Base-by-base conservation (phyloP, 1,140 invertebrate species). In the Drosophila littoralis region DNA sequence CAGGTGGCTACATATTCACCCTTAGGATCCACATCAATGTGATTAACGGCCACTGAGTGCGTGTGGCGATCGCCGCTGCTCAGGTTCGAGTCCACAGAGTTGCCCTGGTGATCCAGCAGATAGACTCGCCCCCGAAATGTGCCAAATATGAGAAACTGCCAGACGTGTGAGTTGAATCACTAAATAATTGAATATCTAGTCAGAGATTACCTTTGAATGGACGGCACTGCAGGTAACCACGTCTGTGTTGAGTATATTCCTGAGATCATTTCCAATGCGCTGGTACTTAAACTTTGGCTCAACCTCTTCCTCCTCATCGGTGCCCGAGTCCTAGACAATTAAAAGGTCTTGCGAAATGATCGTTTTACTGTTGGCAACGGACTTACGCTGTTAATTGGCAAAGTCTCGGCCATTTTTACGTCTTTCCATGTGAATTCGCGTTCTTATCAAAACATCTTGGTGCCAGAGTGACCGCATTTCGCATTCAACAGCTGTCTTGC, bases 221-320 rank as follows among this genome's bases (percentile, higher is more conserved):
- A 98, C 97, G 79, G 97, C 96, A 77, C 98, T 96, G 89, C 97
- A 98, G 12, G 89, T 92, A 22, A 97, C 96, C 71, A 96, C 96
- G 94, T 99, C 98, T 81, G 96, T 97, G 88, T 95, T 94, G 4
- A 99, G 93, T 86, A 99, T 98, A 77, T 95, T 94, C 78, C 95
- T 94, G 6, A 99, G 92, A 94, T 98, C 97, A 93, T 98, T 98
- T 51, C 94, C 94, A 91, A 99, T 95, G 54, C 98, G 94, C 75
- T 96, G 95, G 93, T 98, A 99, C 93, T 98, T 98, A 17, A 99
- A 94, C 93, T 97, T 97, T 0, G 98, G 98, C 91, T 99, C 98
- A 67, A 96, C 94, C 91, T 98, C 91, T 32, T 92, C 91, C 3
- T 88, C 81, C 38, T 83, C 68, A 33, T 83, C 78, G 50, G 70